phyloP scores from a whole-genome alignment of 2,888 invertebrate species.

The Cryptocheilus praepositus region DNA sequence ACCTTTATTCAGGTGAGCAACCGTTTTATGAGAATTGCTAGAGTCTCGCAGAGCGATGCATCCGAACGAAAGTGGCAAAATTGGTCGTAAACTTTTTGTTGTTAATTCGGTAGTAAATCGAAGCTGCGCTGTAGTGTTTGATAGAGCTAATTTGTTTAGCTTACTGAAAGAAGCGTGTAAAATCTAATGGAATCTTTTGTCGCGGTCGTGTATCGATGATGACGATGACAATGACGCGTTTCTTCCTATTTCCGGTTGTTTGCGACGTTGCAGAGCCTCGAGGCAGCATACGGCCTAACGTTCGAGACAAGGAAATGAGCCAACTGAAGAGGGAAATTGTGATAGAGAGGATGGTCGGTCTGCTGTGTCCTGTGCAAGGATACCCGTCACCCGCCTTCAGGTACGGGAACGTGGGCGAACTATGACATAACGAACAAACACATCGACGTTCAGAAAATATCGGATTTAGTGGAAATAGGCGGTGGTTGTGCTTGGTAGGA shows the following conservation, averaged over 20 bases:
- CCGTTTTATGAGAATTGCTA: background rate
- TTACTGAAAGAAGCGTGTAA: no score
- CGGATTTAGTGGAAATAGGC: no score
- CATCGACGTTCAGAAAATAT: no score
- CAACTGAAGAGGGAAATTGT: conserved; percentile 62
- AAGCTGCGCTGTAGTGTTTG: no score
- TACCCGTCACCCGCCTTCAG: conserved; percentile 76
- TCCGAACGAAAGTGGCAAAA: no score
- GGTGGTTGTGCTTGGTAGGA: no score
- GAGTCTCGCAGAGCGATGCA: background rate
- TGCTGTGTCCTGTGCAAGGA: conserved; percentile 79
- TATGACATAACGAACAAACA: no score
- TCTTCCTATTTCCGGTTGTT: no score
- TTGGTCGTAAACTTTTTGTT: no score
- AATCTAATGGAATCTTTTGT: background rate
- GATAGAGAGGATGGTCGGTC: conserved; percentile 63
- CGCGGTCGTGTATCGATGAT: background rate
- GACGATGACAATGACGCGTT: no score
- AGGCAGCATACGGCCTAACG: conserved; percentile 71
- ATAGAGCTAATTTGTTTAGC: no score
- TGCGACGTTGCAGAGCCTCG: conserved; percentile 67
- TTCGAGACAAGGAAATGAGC: conserved; percentile 72
- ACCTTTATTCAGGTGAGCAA: conserved; percentile 77
- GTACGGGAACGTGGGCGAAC: conserved; percentile 60
- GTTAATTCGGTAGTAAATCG: no score